Percentiles rank a stretch among this genome's conserved stretches.
Conservation (phyloP, 2,797 vertebrate species). For the Chrysocyon brachyurus region DNA sequence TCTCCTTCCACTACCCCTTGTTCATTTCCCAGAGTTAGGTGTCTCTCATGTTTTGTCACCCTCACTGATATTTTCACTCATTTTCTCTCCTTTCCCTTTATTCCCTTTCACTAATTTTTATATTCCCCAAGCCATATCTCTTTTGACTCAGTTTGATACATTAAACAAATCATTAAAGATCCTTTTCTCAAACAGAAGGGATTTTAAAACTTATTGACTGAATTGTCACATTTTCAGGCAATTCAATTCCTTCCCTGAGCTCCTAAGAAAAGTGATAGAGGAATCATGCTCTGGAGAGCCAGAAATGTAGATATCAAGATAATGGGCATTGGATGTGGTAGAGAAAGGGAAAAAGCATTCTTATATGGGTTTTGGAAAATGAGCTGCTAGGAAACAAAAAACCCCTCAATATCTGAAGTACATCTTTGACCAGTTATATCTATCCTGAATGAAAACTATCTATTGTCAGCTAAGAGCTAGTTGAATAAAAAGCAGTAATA, state of each 20-base stretch:
- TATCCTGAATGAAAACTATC: constrained; percentile 65
- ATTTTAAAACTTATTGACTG: background rate
- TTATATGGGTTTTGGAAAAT: background rate
- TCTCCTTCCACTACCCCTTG: too few relatives aligned
- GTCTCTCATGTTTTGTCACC: too few relatives aligned
- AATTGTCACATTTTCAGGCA: background rate
- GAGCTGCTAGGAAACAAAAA: background rate
- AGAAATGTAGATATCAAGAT: background rate
- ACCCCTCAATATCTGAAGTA: constrained; percentile 3
- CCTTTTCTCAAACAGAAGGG: background rate
- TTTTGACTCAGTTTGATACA: background rate
- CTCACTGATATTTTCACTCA: too few relatives aligned
- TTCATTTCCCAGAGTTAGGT: too few relatives aligned
- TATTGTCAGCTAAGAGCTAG: background rate
- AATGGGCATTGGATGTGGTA: constrained; percentile 5
- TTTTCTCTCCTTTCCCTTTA: too few relatives aligned
- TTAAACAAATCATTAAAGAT: background rate
- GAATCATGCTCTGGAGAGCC: background rate
- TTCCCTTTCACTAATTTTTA: too few relatives aligned
- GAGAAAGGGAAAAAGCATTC: background rate
- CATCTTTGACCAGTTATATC: constrained; percentile 67
- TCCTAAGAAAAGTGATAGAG: background rate
- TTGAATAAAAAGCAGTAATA: constrained; percentile 64
- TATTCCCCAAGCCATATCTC: background rate
- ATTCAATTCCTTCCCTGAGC: background rate